Base-by-base conservation (phyloP, 2,797 vertebrate genomes). In the Centropyge bicolor region DNA sequence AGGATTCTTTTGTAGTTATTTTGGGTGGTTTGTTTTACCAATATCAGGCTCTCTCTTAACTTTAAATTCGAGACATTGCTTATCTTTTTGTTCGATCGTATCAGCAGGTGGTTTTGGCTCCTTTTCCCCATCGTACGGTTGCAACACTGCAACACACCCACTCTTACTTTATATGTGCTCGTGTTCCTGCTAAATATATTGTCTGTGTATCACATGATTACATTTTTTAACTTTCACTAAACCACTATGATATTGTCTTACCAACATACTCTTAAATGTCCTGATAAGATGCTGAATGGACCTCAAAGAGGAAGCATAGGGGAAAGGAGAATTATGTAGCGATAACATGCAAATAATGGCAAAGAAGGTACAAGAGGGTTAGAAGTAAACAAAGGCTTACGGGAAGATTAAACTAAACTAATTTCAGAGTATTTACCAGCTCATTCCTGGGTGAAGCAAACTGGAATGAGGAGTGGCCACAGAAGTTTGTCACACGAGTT, bases 391-490 rank as follows among this genome's bases (percentile, higher is more conserved):
- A 8, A 73, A 67, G 52, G 8, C 49, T 70, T 0, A 35, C 71
- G 49, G 51, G 63, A 49, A 71, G 65, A 80, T 61, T 78, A 66
- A 74, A 69, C 35, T 40, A 14, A 20, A 55, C 16, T 11, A 41
- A 79, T 76, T 70, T 84, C n/a, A 14, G 46, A 73, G 20, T 71
- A 68, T 79, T 78, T 74, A 62, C 43, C 65, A 41, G 62, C 36
- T 71, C 17, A 10, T 64, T 73, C 11, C 20, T 36, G 36, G 46
- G 70, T 84, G 68, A 64, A 67, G 38, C 60, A 52, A 76, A 70
- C 41, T 86, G 89, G 85, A 91, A 89, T 88, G 85, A 90, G 86
- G 86, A 90, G 85, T 89, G 90, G 85, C 83, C 5, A 41, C 49
- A 86, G 69, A 81, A 3, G 48, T 63, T 77, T 72, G 71, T 75